Evolutionary conservation across 1,140 invertebrate species (phyloP).

Genomic region (Papilio dardanus): DNA sequence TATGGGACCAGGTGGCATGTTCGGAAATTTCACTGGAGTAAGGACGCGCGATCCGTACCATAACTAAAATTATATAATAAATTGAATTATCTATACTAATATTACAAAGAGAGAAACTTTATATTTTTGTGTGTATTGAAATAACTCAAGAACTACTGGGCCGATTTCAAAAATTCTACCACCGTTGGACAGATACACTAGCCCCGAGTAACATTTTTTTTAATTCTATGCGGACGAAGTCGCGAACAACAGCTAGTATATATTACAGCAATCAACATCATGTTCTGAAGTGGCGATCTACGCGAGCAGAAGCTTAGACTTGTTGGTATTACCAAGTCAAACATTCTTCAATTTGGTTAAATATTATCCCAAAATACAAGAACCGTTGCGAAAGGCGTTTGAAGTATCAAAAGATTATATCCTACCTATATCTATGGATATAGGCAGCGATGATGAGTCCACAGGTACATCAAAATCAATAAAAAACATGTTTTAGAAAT

Average conservation of each 20-base stretch:
- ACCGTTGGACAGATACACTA: too few relatives aligned
- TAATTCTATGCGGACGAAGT: too few relatives aligned
- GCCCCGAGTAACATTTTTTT: neutral
- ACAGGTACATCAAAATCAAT: constrained; percentile 50
- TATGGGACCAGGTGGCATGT: constrained; percentile 79
- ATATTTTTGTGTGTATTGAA: too few relatives aligned
- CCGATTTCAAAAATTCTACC: too few relatives aligned
- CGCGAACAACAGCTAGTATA: too few relatives aligned
- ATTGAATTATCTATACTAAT: too few relatives aligned
- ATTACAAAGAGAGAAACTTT: too few relatives aligned
- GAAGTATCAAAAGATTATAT: constrained; percentile 73
- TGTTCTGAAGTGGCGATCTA: constrained; percentile 71
- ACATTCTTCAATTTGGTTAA: constrained; percentile 75
- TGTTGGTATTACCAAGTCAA: constrained; percentile 69
- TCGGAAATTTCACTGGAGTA: constrained; percentile 76
- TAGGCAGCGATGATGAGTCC: constrained; percentile 48
- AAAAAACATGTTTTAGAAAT: neutral
- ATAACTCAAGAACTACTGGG: too few relatives aligned
- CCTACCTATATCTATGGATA: constrained; percentile 69
- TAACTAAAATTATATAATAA: too few relatives aligned
- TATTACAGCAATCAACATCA: constrained; percentile 64
- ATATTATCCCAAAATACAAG: constrained; percentile 74
- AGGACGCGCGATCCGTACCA: neutral
- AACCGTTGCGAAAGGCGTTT: constrained; percentile 69
- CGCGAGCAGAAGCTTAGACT: constrained; percentile 71